A percentile compares a stretch with the other conserved stretches of the same genome.
Conservation (phyloP, 2,113 vertebrate species). For the rabbit (Oryctolagus cuniculus) region DNA sequence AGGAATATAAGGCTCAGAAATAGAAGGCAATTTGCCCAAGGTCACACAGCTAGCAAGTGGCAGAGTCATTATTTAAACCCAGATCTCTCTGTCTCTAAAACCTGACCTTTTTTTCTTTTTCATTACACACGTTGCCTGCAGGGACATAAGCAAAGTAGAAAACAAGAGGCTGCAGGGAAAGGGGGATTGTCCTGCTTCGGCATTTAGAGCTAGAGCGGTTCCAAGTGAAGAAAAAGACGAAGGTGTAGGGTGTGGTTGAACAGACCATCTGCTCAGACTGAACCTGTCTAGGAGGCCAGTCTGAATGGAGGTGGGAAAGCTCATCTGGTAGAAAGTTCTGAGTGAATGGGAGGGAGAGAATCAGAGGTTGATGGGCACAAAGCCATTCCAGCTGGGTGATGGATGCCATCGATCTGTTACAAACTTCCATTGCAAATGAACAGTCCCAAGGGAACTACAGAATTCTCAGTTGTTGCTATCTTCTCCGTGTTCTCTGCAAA, state of each 20-base stretch:
- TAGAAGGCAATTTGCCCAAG: background rate
- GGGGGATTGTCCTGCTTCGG: background rate
- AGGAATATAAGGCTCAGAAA: background rate
- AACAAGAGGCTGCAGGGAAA: background rate
- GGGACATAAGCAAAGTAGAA: constrained; percentile 16
- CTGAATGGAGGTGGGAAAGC: background rate
- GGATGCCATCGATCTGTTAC: background rate
- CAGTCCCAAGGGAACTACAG: background rate
- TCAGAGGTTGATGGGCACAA: background rate
- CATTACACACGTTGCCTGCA: background rate
- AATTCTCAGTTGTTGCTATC: background rate
- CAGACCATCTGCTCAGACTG: background rate
- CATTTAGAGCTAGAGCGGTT: background rate
- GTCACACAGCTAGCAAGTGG: background rate
- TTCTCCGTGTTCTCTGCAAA: background rate
- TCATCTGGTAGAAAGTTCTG: background rate
- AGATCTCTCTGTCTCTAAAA: background rate
- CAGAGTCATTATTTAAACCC: constrained; percentile 24
- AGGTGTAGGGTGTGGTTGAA: too few species aligned
- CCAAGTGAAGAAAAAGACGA: background rate
- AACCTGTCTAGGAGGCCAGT: background rate
- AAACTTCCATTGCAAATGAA: background rate
- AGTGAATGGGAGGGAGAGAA: background rate
- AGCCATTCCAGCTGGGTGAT: background rate
- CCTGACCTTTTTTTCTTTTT: background rate